Base-by-base conservation (phyloP, 2,797 vertebrate species). In the Nannoperca australis region DNA sequence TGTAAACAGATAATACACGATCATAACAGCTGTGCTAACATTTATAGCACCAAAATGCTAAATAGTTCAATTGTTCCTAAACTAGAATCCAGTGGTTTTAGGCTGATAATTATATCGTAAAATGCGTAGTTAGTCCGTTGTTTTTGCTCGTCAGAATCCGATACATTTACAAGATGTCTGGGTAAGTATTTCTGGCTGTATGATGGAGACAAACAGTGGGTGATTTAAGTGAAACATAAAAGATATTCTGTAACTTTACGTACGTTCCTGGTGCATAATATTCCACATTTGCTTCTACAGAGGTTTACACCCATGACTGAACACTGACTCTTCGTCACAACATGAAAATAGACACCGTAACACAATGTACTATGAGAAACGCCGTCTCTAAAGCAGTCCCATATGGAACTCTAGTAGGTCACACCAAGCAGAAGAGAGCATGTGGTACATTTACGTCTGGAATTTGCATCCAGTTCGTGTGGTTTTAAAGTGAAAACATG, bases 401-500 rank as follows among this genome's bases (percentile, higher is more conserved):
- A 84, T 65, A 73, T 66, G 67, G 62, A 77, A 65, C 22, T 30
- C 30, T 50, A 20, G 67, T 59, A 36, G 38, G 73, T 65, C 73
- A 34, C 20, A 79, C 55, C 76, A 70, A 66, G 58, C 71, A 84
- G 70, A 73, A 69, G 69, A 85, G 62, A 85, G 62, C 85, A 85
- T 83, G 80, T 79, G 74, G 83, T 73, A 82, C 73, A 84, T 87
- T 85, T 69, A 81, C 68, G 65, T 87, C 80, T 61, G 65, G 67
- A 86, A 88, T 88, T 70, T 89, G 82, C 78, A 88, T 90, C 61
- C 67, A 84, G 85, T 85, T 85, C 88, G 81, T 85, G 83, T 87
- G 83, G 76, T 85, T 85, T 85, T 83, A 70, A 87, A 93, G 83
- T 82, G 79, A 91, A 92, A 89, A 84, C 78, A 87, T 89, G 89